Evolutionary conservation across 2,113 vertebrate genomes (phyloP).

Genomic region (Hoplias malabaricus): DNA sequence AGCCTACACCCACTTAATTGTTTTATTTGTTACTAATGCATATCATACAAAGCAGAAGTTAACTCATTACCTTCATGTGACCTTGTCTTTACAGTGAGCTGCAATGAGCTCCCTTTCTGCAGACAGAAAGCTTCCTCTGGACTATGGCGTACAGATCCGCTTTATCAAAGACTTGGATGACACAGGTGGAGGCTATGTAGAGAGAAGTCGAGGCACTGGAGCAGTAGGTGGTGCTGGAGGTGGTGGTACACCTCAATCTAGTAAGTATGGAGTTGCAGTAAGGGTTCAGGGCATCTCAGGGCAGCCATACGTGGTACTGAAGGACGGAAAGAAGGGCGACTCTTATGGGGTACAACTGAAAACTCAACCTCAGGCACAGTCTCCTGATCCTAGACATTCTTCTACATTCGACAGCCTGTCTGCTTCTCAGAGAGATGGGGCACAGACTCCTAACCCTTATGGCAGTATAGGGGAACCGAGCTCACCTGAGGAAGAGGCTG

Average conservation of each 20-base stretch:
- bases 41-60: not conserved
- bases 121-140: conserved; percentile 79
- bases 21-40: not conserved
- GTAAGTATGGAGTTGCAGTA: conserved; percentile 88
- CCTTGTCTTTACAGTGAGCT: conserved; percentile 41
- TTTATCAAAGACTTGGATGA: conserved; percentile 90
- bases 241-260: conserved; percentile 65
- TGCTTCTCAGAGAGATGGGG: conserved; percentile 50
- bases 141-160: conserved; percentile 93
- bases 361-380: conserved; percentile 51
- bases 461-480: not conserved
- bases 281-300: conserved; percentile 93
- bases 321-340: conserved; percentile 86
- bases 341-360: conserved; percentile 86
- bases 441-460: conserved; percentile 70
- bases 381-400: conserved; percentile 63
- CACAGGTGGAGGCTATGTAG: conserved; percentile 60
- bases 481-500: conserved; percentile 63
- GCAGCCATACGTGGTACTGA: conserved; percentile 92
- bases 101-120: conserved; percentile 71
- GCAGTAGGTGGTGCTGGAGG: conserved; percentile 51
- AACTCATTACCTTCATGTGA: conserved; percentile 49
- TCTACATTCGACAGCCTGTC: conserved; percentile 63
- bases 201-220: conserved; percentile 55
- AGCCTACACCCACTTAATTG: not conserved